phyloP scores from a whole-genome alignment of 2,888 invertebrate genomes.

The Pristionchus mayeri region DNA sequence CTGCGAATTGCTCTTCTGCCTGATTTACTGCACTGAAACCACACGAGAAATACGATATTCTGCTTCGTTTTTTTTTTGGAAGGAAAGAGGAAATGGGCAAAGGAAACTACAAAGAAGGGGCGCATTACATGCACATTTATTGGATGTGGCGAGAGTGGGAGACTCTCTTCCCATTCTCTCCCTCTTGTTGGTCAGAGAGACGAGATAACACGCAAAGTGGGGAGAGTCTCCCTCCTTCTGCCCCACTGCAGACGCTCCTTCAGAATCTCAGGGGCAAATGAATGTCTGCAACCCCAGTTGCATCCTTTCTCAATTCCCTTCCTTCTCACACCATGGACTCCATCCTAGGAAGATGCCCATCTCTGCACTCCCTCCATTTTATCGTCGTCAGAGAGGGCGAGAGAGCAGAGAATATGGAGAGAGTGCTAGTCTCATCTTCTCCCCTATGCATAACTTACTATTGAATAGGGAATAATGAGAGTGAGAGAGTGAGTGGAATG shows the following conservation, averaged over 20 bases:
- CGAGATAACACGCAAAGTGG: too few species aligned
- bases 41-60: too few species aligned
- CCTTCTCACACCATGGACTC: background rate
- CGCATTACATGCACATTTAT: background rate
- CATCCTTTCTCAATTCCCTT: background rate
- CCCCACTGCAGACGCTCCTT: too few species aligned
- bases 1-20: too few species aligned
- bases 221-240: too few species aligned
- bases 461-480: slow-evolving; percentile 36
- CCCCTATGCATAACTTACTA: slow-evolving; percentile 37
- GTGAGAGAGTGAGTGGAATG: background rate
- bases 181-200: too few species aligned
- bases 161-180: background rate
- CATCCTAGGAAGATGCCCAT: too few species aligned
- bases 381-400: too few species aligned
- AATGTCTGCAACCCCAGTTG: slow-evolving; percentile 7
- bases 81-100: slow-evolving; percentile 10
- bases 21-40: slow-evolving; percentile 8
- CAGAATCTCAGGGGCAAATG: background rate
- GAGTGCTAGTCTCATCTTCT: slow-evolving; percentile 1
- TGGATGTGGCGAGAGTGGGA: background rate
- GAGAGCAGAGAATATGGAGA: too few species aligned
- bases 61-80: too few species aligned
- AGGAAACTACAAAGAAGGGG: slow-evolving; percentile 5
- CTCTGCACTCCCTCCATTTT: too few species aligned